phyloP scores from a whole-genome alignment of 2,888 invertebrate species.

The Drosophila subsilvestris region DNA sequence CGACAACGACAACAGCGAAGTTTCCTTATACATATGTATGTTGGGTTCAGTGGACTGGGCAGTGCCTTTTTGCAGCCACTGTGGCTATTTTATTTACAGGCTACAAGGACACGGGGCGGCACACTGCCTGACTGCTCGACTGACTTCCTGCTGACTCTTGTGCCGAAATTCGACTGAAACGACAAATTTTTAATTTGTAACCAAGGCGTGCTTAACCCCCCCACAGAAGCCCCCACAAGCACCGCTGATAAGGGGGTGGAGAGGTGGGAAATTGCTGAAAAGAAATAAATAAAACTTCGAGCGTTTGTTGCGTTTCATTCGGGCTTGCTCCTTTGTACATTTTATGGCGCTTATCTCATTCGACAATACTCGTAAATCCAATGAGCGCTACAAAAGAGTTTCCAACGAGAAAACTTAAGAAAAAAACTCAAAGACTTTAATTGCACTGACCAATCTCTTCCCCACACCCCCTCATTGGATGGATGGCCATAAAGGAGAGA shows the following conservation, averaged over 20 bases:
- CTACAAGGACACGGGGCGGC: slow-evolving; percentile 20
- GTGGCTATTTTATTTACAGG: slow-evolving; percentile 18
- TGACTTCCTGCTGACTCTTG: slow-evolving; percentile 42
- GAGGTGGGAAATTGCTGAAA: slow-evolving; percentile 39
- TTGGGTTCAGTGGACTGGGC: slow-evolving; percentile 34
- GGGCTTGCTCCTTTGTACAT: slow-evolving; percentile 46
- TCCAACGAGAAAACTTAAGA: slow-evolving; percentile 47
- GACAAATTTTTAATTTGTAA: slow-evolving; percentile 76
- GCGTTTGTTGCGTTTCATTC: slow-evolving; percentile 50
- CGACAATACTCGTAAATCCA: slow-evolving; percentile 51
- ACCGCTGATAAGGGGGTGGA: not conserved
- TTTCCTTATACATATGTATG: slow-evolving; percentile 20
- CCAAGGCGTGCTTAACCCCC: slow-evolving; percentile 45
- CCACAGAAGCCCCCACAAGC: slow-evolving; percentile 18
- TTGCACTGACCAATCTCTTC: slow-evolving; percentile 27
- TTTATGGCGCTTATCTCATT: slow-evolving; percentile 52
- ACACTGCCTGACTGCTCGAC: slow-evolving; percentile 16
- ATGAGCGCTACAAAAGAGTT: slow-evolving; percentile 31
- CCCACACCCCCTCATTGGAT: slow-evolving; percentile 24
- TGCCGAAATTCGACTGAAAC: slow-evolving; percentile 57
- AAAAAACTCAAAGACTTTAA: slow-evolving; percentile 52
- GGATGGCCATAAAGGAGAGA: slow-evolving; percentile 23
- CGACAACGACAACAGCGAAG: slow-evolving; percentile 22
- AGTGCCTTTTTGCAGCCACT: slow-evolving; percentile 23
- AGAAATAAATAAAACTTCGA: slow-evolving; percentile 67